These are phyloP conservation scores for Porites lobata DNA, from an alignment of 92 coral and sea anemone species.

Conservation along the genomic window DNA sequence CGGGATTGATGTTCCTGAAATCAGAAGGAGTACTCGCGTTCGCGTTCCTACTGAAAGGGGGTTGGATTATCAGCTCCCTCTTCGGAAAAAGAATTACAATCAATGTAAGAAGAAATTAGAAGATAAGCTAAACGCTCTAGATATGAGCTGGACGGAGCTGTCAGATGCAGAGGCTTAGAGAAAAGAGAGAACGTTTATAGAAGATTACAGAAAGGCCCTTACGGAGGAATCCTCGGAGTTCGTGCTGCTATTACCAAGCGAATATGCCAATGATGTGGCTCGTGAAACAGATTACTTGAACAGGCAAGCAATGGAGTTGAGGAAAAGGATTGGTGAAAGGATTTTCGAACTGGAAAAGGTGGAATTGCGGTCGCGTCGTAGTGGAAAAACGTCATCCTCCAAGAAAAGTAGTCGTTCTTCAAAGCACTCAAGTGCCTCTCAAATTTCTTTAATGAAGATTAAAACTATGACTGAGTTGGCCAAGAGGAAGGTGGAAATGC, in stretches of 20 bases:
- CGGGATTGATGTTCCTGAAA: too few relatives aligned
- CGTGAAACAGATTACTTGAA: slow-evolving; percentile 3
- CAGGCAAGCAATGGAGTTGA: slow-evolving; percentile 59
- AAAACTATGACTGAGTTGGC: slow-evolving; percentile 58
- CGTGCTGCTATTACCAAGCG: slow-evolving; percentile 10
- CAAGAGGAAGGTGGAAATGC: slow-evolving; percentile 48
- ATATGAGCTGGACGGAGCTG: too few relatives aligned
- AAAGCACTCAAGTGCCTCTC: slow-evolving; percentile 34
- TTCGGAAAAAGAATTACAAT: too few relatives aligned
- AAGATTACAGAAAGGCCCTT: too few relatives aligned
- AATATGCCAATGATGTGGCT: slow-evolving; percentile 8
- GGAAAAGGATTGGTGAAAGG: slow-evolving; percentile 41
- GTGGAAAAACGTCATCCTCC: slow-evolving; percentile 4
- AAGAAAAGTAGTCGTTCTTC: slow-evolving; percentile 1
- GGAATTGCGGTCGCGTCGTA: slow-evolving; percentile 26
- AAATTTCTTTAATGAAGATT: slow-evolving; percentile 26
- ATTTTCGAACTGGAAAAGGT: slow-evolving; percentile 59
- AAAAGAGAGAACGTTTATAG: too few relatives aligned
- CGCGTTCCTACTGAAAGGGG: too few relatives aligned
- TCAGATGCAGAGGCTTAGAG: too few relatives aligned
- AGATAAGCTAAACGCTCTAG: too few relatives aligned
- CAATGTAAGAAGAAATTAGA: too few relatives aligned
- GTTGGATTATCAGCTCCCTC: too few relatives aligned
- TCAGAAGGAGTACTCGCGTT: too few relatives aligned
- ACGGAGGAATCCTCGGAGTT: slow-evolving; percentile 20